Evolutionary conservation across 2,888 invertebrate genomes (phyloP), one percentile per base, ranked within the genome.

Genomic region (Timema cristinae): DNA sequence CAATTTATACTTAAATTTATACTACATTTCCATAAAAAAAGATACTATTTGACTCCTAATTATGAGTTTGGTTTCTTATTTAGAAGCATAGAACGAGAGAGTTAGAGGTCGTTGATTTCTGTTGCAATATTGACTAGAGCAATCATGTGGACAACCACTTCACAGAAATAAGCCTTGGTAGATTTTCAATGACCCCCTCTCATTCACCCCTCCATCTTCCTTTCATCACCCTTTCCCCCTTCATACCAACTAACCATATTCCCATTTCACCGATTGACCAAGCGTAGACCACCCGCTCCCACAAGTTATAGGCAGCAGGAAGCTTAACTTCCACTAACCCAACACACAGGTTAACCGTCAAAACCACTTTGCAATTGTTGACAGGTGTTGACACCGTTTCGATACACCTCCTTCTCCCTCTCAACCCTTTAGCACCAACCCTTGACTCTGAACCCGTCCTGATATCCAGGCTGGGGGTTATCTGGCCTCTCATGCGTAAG

Each of bases 321-420:
- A 63, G 47, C 68, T 68, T 54, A 47, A 32, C 47, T 68, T 68
- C 50, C 63, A 69, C 69, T 50, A 56, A 61, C 67, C 67, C 67
- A 68, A 71, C 67, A 71, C 71, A 71, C 71, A 71, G 72, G 72
- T 72, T 69, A 72, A 72, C 72, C 72, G 66, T 61, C 69, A 69
- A 72, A 72, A 72, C 72, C 72, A 50, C 72, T 69, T 67, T 72
- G 69, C 72, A 69, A 72, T 72, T 72, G 72, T 72, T 72, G 72
- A 67, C 72, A 72, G 72, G 72, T 72, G 72, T 72, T 72, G 69
- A 69, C 72, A 72, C 67, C 68, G 67, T 71, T 71, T 67, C 71
- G 71, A 71, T 71, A 71, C 68, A 67, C 71, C 67, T 67, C 54
- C 67, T 67, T 56, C 54, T 52, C 32, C 32, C 32, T 32, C 32